Percentiles rank a stretch among this genome's conserved stretches.
Conservation (phyloP, 2,113 vertebrate genomes). For the Cygnus atratus region DNA sequence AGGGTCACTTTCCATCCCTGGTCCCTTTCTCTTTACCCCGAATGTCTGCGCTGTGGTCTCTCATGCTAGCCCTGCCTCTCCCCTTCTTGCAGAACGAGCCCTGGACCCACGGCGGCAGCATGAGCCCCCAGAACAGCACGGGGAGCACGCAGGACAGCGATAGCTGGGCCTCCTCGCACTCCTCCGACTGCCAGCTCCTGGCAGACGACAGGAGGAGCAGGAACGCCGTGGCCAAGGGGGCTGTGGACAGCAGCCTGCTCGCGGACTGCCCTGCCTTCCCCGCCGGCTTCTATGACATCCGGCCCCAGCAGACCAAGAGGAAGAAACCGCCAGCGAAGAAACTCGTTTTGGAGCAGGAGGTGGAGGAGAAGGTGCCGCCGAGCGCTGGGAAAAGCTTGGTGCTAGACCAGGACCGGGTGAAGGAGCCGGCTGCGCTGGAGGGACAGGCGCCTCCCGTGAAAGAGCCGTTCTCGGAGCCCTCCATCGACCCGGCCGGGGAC, state of each 20-base stretch:
- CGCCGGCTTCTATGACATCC: background rate
- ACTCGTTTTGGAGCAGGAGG: slow-evolving; percentile 28
- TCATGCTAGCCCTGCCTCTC: background rate
- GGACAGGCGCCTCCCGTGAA: background rate
- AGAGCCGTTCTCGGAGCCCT: background rate
- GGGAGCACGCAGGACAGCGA: slow-evolving; percentile 96
- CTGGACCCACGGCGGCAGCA: slow-evolving; percentile 84
- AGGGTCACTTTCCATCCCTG: background rate
- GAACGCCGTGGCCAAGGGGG: background rate
- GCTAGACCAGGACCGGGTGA: background rate
- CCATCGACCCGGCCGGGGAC: background rate
- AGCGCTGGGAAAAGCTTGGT: background rate
- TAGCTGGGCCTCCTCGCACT: slow-evolving; percentile 81
- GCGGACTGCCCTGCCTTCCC: slow-evolving; percentile 30
- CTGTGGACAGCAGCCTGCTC: slow-evolving; percentile 14
- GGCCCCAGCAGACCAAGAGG: slow-evolving; percentile 53
- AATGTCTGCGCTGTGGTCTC: background rate
- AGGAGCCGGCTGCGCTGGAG: background rate
- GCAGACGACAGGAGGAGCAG: slow-evolving; percentile 29
- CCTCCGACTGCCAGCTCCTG: slow-evolving; percentile 22
- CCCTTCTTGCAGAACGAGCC: slow-evolving; percentile 76
- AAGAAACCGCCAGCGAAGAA: slow-evolving; percentile 67
- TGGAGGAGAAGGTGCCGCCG: slow-evolving; percentile 17
- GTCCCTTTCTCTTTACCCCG: background rate
- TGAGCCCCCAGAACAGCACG: slow-evolving; percentile 95